Conservation (phyloP, 1,140 invertebrate genomes). For the Ctenoplectra terminalis region DNA sequence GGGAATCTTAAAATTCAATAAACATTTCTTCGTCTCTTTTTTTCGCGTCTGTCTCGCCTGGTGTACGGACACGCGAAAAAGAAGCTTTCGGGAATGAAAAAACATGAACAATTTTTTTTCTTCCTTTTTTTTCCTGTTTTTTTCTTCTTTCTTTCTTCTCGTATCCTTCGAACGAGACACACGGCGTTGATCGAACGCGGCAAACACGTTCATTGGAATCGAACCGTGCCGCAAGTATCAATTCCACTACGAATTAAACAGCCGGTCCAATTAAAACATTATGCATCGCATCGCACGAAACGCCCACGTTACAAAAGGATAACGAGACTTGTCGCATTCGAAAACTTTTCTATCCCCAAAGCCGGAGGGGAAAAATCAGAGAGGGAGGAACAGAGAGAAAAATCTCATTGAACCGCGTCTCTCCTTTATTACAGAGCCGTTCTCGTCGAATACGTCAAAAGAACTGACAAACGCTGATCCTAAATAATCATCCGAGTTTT, state of each 20-base stretch:
- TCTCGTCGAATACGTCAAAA: background rate
- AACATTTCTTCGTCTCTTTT: conserved; percentile 18
- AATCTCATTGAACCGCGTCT: conserved; percentile 28
- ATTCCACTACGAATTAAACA: conserved; percentile 60
- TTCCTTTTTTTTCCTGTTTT: background rate
- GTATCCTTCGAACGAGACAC: background rate
- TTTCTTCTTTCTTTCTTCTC: background rate
- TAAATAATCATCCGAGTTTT: background rate
- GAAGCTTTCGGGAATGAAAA: background rate
- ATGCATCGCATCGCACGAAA: conserved; percentile 62
- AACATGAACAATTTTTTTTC: background rate
- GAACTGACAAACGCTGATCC: conserved; percentile 3
- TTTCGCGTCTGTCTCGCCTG: background rate
- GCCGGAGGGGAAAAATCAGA: background rate
- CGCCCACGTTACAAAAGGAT: conserved; percentile 37
- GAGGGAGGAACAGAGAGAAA: no score
- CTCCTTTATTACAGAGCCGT: background rate
- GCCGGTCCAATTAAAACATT: conserved; percentile 66
- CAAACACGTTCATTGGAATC: conserved; percentile 18
- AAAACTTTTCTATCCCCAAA: background rate
- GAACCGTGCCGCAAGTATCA: conserved; percentile 57
- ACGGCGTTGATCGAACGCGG: background rate
- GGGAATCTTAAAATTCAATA: conserved; percentile 19
- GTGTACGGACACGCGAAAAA: background rate
- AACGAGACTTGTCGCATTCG: conserved; percentile 37